These are phyloP conservation scores for Ellobium chinense DNA, from an alignment of 2,888 invertebrate genomes.

Conservation along the genomic window DNA sequence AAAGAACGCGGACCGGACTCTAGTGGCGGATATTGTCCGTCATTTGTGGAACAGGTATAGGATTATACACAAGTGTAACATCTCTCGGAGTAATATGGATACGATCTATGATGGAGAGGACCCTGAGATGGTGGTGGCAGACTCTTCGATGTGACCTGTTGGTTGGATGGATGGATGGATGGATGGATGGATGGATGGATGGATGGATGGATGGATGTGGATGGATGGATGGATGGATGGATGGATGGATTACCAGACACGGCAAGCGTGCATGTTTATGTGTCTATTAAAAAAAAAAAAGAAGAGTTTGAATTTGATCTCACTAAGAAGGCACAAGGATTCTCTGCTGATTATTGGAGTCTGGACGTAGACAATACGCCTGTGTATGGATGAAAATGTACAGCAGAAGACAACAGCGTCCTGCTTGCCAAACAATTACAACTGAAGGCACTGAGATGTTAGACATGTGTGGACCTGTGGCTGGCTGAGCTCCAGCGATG, in stretches of 20 bases:
- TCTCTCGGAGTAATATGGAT: background rate
- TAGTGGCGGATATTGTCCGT: constrained; percentile 8
- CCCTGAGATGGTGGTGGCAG: background rate
- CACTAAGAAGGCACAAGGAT: too few species aligned
- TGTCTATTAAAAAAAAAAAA: too few species aligned
- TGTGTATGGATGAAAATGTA: too few species aligned
- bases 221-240: background rate
- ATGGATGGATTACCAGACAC: background rate
- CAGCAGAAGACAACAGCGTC: too few species aligned
- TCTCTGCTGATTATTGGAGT: too few species aligned
- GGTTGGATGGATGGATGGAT: background rate
- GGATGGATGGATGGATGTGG: background rate
- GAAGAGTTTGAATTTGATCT: too few species aligned
- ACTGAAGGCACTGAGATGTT: too few species aligned
- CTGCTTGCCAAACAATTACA: too few species aligned
- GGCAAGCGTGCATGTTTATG: too few species aligned
- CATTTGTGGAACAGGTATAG: constrained; percentile 17
- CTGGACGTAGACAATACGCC: too few species aligned
- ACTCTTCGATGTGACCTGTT: background rate
- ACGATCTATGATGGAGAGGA: background rate
- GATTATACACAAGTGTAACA: constrained; percentile 1
- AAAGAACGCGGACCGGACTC: constrained; percentile 2
- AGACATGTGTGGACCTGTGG: too few species aligned
- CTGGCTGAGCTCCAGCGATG: too few species aligned
- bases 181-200: background rate